Evolutionary conservation across 1,140 invertebrate genomes (phyloP).

Genomic region (Neodiprion virginianus): DNA sequence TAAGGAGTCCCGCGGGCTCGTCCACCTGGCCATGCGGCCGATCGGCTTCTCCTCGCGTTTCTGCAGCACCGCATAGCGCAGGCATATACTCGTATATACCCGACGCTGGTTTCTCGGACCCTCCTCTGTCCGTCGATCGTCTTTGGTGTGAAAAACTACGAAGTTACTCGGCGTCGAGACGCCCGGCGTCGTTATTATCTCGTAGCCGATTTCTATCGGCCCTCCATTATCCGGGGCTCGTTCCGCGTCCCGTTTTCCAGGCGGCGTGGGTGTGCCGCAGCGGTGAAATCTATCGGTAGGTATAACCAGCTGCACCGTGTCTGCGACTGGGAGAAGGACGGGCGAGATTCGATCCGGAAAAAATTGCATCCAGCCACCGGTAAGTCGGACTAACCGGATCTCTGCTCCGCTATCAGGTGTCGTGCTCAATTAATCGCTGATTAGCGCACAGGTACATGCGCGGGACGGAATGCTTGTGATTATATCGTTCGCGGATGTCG

Average conservation of each 20-base stretch:
- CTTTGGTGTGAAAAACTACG: background rate
- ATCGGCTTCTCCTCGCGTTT: too few species aligned
- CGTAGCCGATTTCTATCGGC: background rate
- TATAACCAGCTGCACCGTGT: background rate
- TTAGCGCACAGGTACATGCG: background rate
- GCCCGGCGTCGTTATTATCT: background rate
- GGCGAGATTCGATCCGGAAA: too few species aligned
- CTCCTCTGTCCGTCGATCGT: background rate
- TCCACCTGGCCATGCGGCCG: background rate
- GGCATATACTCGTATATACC: too few species aligned
- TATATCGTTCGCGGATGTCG: too few species aligned
- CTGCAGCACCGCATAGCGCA: too few species aligned
- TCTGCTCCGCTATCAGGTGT: background rate
- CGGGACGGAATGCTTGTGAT: too few species aligned
- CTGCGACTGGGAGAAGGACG: background rate
- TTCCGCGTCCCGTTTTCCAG: background rate
- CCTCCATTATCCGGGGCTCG: background rate
- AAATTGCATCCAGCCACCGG: too few species aligned
- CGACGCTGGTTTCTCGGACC: too few species aligned
- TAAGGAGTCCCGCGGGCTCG: background rate
- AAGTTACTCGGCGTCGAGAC: background rate
- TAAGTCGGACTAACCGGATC: background rate
- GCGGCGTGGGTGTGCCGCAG: background rate
- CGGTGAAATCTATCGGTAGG: background rate
- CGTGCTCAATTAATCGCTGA: slow-evolving; percentile 4